phyloP scores from a whole-genome alignment of 2,888 invertebrate genomes.

The Acleris sparsana region DNA sequence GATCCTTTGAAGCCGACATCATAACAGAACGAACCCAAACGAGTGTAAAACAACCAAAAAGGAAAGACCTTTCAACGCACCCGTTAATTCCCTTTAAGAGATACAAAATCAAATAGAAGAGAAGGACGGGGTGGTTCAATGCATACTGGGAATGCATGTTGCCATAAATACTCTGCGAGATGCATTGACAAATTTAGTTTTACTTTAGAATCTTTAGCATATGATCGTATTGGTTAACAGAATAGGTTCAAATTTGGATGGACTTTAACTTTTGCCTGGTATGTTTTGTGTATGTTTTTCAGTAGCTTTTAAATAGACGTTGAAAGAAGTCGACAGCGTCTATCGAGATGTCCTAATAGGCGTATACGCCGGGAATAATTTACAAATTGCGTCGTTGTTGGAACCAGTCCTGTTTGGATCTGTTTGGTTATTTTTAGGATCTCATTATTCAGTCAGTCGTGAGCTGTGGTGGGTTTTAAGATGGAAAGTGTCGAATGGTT shows the following conservation, averaged over 20 bases:
- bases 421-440: slow-evolving; percentile 39
- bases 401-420: slow-evolving; percentile 40
- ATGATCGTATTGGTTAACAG: slow-evolving; percentile 39
- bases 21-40: slow-evolving; percentile 61
- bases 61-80: slow-evolving; percentile 22
- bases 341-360: slow-evolving; percentile 82
- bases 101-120: slow-evolving; percentile 29
- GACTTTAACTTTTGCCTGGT: slow-evolving; percentile 24
- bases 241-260: slow-evolving; percentile 50
- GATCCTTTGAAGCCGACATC: slow-evolving; percentile 61
- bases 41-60: slow-evolving; percentile 45
- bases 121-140: slow-evolving; percentile 47
- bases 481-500: background rate
- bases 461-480: slow-evolving; percentile 13
- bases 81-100: slow-evolving; percentile 15
- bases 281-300: slow-evolving; percentile 42
- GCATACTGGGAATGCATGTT: slow-evolving; percentile 50
- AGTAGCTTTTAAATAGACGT: slow-evolving; percentile 80
- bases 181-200: slow-evolving; percentile 52
- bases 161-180: slow-evolving; percentile 68
- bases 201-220: slow-evolving; percentile 36
- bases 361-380: slow-evolving; percentile 78
- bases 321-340: slow-evolving; percentile 81
- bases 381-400: slow-evolving; percentile 71
- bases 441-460: slow-evolving; percentile 45